Evolutionary conservation across 2,797 vertebrate genomes (phyloP).

Genomic region (Manis javanica): DNA sequence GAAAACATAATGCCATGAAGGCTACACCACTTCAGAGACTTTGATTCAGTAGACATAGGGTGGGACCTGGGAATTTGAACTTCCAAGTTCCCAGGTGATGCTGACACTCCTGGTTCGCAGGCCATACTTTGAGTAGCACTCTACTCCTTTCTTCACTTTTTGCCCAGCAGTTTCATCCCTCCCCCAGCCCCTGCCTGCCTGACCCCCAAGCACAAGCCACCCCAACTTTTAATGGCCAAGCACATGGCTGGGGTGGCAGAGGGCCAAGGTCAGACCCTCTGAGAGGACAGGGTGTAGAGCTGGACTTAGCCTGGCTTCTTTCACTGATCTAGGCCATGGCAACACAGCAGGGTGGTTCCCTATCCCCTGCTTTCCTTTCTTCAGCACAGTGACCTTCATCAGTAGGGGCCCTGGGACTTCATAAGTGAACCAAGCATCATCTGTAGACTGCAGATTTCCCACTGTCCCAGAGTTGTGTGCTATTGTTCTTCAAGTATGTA

Average conservation of each 20-base stretch:
- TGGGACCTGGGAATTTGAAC: not conserved
- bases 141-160: not conserved
- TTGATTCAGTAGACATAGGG: not conserved
- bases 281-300: not conserved
- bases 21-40: not conserved
- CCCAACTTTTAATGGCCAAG: constrained; percentile 39
- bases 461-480: not conserved
- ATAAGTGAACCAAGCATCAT: not conserved
- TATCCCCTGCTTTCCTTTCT: not conserved
- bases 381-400: not conserved
- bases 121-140: not conserved
- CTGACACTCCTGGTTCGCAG: not conserved
- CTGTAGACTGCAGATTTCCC: not conserved
- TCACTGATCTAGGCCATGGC: not conserved
- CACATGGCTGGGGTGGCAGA: not conserved
- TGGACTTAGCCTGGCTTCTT: constrained; percentile 9
- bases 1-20: not conserved
- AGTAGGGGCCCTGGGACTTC: not conserved
- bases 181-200: not conserved
- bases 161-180: constrained; percentile 17
- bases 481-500: not conserved
- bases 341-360: not conserved
- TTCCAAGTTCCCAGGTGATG: not conserved
- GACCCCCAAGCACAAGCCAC: not conserved
- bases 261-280: not conserved